Base-by-base conservation (phyloP, 1,140 invertebrate genomes). In the Diabrotica virgifera region DNA sequence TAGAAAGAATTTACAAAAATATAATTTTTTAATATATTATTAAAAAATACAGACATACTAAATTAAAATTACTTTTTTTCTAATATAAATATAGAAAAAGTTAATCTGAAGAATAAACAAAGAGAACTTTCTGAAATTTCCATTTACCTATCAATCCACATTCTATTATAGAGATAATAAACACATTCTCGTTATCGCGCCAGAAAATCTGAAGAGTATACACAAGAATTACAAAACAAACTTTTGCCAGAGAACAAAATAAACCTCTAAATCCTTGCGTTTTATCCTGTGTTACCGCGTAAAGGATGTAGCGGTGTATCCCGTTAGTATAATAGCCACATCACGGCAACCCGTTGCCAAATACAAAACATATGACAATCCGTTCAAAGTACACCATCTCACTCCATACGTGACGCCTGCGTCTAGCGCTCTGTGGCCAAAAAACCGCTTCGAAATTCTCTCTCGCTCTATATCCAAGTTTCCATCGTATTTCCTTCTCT, bases 361-460 rank as follows among this genome's bases (percentile, higher is more conserved):
- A 68, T 68, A 74, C 70, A 72, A 73, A 74, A 72, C 71, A 74
- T 67, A 74, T 70, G 69, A 70, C 73, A 73, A 66, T 71, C 67
- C 64, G 58, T 58, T 59, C 62, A 59, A 61, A 64, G 63, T 61
- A 65, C 63, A 68, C 71, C 67, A 68, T 76, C 72, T 72, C 74
- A 60, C 64, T 75, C 68, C 74, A 72, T 74, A 75, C 72, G 74
- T 78, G 76, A 76, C 76, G 76, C 76, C 67, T 78, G 74, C 76
- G 76, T 71, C 46, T 58, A 64, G 64, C 62, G 64, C 58, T 72
- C 74, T 69, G 69, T 64, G 68, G 71, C 72, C 65, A 64, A 73
- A 73, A 78, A 76, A 76, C 75, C 74, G 73, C 75, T 62, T 50
- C 64, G 60, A 52, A 66, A 66, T 66, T 61, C 54, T 68, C 51